Base-by-base conservation (phyloP, 2,113 vertebrate species). In the Cygnus buccinator region DNA sequence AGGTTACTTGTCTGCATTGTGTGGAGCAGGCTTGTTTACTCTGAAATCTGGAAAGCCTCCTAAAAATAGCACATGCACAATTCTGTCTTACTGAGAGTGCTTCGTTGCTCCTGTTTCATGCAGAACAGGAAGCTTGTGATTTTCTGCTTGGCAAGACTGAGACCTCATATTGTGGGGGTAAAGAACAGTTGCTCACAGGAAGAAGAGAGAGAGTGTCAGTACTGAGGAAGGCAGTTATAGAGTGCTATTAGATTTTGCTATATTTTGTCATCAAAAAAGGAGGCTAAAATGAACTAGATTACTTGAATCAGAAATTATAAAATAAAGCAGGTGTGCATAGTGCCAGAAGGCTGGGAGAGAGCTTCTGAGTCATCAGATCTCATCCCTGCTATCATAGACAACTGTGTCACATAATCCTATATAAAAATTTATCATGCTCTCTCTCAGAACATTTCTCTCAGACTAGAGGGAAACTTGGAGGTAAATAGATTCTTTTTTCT, bases 1-100 rank as follows among this genome's bases (percentile, higher is more conserved):
- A 9, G 81, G 35, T 55, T 85, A 81, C 29, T 82, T 79, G 29
- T 88, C 48, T 90, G 73, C 72, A 28, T 73, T 86, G 28, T 72
- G 85, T 50, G 63, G 26, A 59, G 68, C 58, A 94, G 58, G 39
- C 55, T 67, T 94, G 58, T 88, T 96, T 96, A 82, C 52, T 46
- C 31, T 71, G 73, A 87, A 84, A 87, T 76, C 33, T 89, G 80
- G 59, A 90, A 37, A 81, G 29, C 44, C 31, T 89, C 5, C 68
- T 83, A 66, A 93, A 94, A 96, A 93, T 75, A 88, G 67, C 37
- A 78, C 44, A 70, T 35, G 66, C 12, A 28, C 3, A 6, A 75
- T n/a, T 87, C 90, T 75, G 43, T 72, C 48, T 67, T 41, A 7
- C 39, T 66, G 4, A 33, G 67, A 83, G 50, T 73, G 62, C 57